phyloP scores from a whole-genome alignment of 1,140 invertebrate species.

The Drosophila quadrilineata region DNA sequence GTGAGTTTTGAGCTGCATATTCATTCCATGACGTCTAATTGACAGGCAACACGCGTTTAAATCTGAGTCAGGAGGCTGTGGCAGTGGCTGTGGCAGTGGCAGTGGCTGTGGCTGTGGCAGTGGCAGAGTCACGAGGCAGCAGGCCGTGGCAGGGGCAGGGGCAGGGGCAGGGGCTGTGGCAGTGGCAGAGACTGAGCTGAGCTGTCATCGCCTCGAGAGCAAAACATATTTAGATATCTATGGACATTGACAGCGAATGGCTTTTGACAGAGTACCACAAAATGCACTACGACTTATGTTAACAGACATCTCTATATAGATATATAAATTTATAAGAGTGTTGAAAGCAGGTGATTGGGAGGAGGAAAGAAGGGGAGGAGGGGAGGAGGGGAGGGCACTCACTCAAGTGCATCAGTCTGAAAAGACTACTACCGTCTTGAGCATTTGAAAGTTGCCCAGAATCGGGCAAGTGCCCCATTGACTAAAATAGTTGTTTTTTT shows the following conservation, averaged over 20 bases:
- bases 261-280: background rate
- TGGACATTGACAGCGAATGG: slow-evolving; percentile 26
- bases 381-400: background rate
- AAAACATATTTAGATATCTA: slow-evolving; percentile 62
- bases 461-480: slow-evolving; percentile 5
- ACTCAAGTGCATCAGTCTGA: slow-evolving; percentile 49
- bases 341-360: background rate
- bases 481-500: background rate
- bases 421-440: slow-evolving; percentile 1
- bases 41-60: slow-evolving; percentile 73
- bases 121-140: no score
- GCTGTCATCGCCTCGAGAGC: slow-evolving; percentile 65
- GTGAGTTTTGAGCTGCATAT: slow-evolving; percentile 56
- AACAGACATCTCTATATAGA: no score
- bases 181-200: no score
- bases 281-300: no score
- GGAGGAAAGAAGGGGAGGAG: background rate
- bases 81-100: no score
- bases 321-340: no score
- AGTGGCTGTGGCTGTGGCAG: no score
- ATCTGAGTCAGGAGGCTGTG: no score
- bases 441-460: slow-evolving; percentile 27
- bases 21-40: slow-evolving; percentile 69
- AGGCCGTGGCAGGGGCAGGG: no score
- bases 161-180: no score